Evolutionary conservation across 2,113 vertebrate species (phyloP).

Genomic region (Plectropomus leopardus): DNA sequence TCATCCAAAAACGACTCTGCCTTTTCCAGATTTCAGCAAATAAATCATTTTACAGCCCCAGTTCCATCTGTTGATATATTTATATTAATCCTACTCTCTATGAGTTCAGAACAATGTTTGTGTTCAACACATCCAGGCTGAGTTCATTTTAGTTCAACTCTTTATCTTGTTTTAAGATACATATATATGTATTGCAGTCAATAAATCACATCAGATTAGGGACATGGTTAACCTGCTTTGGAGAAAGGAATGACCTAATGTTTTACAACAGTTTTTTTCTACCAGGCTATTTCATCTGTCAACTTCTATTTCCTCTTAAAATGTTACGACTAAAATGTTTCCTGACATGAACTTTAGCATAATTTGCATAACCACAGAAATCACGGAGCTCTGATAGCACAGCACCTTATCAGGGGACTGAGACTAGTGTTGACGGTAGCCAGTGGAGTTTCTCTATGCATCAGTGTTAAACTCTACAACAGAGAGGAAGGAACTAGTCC

Average conservation of each 20-base stretch:
- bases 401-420: slow-evolving; percentile 45
- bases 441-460: slow-evolving; percentile 66
- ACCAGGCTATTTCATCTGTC: slow-evolving; percentile 9
- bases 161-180: background rate
- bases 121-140: background rate
- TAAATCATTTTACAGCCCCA: slow-evolving; percentile 6
- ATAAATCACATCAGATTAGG: background rate
- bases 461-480: slow-evolving; percentile 45
- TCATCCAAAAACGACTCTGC: slow-evolving; percentile 15
- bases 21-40: slow-evolving; percentile 21
- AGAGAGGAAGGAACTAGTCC: slow-evolving; percentile 74
- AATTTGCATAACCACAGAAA: slow-evolving; percentile 59
- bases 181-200: slow-evolving; percentile 2
- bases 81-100: background rate
- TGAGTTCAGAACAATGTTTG: slow-evolving; percentile 14
- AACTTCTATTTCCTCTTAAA: slow-evolving; percentile 29
- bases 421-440: slow-evolving; percentile 31
- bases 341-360: slow-evolving; percentile 53
- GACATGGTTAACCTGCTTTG: background rate
- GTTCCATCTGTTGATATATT: slow-evolving; percentile 19
- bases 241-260: slow-evolving; percentile 5
- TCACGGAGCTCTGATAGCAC: slow-evolving; percentile 21
- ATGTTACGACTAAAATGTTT: slow-evolving; percentile 39
- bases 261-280: background rate
- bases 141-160: background rate